Base-by-base conservation (phyloP, 2,888 invertebrate genomes). In the Amphipoea oculea region DNA sequence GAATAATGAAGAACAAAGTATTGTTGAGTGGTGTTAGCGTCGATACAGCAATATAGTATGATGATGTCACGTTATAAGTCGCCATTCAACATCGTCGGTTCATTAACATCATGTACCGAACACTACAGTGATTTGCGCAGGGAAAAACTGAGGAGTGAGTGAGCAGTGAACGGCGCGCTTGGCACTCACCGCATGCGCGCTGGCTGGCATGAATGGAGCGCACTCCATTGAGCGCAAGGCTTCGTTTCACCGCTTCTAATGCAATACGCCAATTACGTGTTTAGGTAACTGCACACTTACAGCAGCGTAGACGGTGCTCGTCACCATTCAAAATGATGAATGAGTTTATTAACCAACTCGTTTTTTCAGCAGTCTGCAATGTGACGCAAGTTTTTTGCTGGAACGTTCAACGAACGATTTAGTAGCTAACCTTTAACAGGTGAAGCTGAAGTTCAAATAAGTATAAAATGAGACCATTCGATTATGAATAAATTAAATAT, bases 201-300 rank as follows among this genome's bases (percentile, higher is more conserved):
- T 90, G 88, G 86, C 80, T 89, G 92, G 92, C 91, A 95, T 95
- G 96, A 96, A 96, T 96, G 96, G 93, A 91, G 89, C 91, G 90
- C 91, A 89, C 89, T 93, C 91, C 95, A 95, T 95, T 95, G 91
- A 95, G 88, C 88, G 89, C 90, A 90, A 86, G 85, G 88, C 88
- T 83, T 72, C 83, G 86, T 85, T 88, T 92, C 91, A 90, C 91
- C 90, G 89, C 91, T 91, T 91, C 91, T 92, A 93, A 91, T 93
- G 94, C 94, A 94, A 93, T 90, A 91, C 91, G 89, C 85, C 91
- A 91, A 92, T 92, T 93, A 92, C 90, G 89, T 85, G 87, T 90
- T 92, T 90, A 92, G 92, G 93, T 92, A 92, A 93, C 88, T 88
- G 88, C 87, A 86, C 83, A 82, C 76, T 82, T 73, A 87, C 81